phyloP scores from a whole-genome alignment of 2,113 vertebrate genomes.

The Oenanthe oenanthe region DNA sequence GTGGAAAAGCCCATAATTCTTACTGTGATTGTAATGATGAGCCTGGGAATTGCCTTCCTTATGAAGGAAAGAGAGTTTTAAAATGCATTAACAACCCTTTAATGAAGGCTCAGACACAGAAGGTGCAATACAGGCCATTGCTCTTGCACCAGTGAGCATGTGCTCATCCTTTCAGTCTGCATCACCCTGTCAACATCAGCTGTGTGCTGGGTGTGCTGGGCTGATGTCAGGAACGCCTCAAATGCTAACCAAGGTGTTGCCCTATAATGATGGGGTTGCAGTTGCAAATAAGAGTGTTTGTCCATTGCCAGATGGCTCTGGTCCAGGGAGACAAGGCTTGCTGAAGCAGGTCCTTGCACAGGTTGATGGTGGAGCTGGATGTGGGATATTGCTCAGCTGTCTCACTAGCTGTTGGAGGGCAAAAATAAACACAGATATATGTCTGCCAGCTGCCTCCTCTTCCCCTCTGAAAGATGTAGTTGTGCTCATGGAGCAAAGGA shows the following conservation, averaged over 20 bases:
- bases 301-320: fast-evolving
- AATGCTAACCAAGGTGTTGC: background rate
- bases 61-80: background rate
- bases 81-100: background rate
- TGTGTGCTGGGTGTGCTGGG: background rate
- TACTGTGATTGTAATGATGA: background rate
- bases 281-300: background rate
- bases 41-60: background rate
- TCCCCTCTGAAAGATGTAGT: background rate
- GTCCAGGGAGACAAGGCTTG: background rate
- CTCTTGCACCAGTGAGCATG: background rate
- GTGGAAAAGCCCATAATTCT: background rate
- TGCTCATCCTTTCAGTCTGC: background rate
- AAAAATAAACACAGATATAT: constrained; percentile 14
- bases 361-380: background rate
- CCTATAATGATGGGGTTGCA: background rate
- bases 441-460: constrained; percentile 28
- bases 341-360: background rate
- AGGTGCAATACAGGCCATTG: fast-evolving
- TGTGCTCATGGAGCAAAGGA: background rate
- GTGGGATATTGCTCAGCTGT: constrained; percentile 5
- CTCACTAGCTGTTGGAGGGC: background rate
- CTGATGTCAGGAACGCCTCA: background rate
- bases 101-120: background rate
- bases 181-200: background rate